Evolutionary conservation across 2,797 vertebrate species (phyloP).

Genomic region (Psittacula echo): DNA sequence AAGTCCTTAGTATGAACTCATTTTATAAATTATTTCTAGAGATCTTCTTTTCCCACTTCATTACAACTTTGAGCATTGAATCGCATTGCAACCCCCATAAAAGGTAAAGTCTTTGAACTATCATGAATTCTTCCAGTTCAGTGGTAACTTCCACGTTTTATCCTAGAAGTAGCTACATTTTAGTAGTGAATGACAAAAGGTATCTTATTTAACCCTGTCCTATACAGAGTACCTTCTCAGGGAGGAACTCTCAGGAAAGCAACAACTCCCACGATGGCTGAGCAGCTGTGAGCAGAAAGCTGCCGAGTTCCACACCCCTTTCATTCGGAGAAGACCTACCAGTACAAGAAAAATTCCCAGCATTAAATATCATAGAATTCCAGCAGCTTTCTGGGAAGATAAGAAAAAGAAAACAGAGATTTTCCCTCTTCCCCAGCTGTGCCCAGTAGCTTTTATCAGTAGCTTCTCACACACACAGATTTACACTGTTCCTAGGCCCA

Average conservation of each 20-base stretch:
- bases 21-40: background rate
- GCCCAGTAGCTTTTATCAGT: background rate
- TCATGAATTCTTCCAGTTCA: background rate
- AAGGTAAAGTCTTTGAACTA: background rate
- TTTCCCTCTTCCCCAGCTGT: background rate
- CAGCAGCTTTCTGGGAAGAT: background rate
- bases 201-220: background rate
- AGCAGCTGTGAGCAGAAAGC: background rate
- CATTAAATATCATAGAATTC: background rate
- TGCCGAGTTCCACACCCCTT: background rate
- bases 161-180: background rate
- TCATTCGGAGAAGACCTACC: rapidly evolving
- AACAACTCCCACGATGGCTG: rapidly evolving
- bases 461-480: background rate
- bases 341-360: background rate
- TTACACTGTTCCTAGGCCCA: background rate
- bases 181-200: background rate
- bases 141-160: background rate
- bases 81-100: background rate
- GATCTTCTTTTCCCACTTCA: background rate
- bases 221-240: background rate
- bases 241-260: background rate
- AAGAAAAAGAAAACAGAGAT: background rate
- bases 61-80: background rate
- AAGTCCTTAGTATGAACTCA: background rate